Percentiles rank a stretch among this genome's conserved stretches.
phyloP scores from a whole-genome alignment of 2,797 vertebrate genomes.

The Acanthis flammea region DNA sequence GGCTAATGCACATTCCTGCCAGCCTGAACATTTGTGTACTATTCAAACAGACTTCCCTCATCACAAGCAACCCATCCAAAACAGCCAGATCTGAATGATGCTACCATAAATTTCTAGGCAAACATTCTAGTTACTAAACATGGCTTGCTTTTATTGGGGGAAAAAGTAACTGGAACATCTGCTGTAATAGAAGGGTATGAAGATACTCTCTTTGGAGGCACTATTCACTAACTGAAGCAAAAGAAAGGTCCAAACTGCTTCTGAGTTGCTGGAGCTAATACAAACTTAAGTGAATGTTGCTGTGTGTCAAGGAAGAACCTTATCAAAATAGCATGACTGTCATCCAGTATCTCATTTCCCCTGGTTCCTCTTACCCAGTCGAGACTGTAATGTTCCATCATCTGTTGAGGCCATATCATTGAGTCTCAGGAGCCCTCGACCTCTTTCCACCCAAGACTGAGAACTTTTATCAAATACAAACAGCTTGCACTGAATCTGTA shows the following conservation, averaged over 20 bases:
- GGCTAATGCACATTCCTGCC: background rate
- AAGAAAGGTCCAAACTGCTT: background rate
- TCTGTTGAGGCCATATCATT: constrained; percentile 98
- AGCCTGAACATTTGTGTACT: fast-evolving
- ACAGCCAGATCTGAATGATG: background rate
- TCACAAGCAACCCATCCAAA: background rate
- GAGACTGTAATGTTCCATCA: constrained; percentile 92
- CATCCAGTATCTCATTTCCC: background rate
- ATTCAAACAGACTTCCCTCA: background rate
- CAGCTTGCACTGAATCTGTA: constrained; percentile 96
- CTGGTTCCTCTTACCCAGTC: constrained; percentile 83
- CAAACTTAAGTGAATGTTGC: background rate
- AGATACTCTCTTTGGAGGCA: background rate
- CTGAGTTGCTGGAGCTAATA: background rate
- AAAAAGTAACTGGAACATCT: background rate
- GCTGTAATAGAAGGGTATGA: background rate
- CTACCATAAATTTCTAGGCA: background rate
- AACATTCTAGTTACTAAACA: background rate
- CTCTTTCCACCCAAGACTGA: constrained; percentile 97
- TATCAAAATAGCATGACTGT: background rate
- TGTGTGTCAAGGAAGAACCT: background rate
- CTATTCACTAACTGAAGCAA: background rate
- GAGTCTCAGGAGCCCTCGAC: constrained; percentile 92
- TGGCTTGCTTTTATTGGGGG: background rate
- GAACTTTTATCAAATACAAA: constrained; percentile 96